Evolutionary conservation across 2,888 invertebrate species (phyloP).

Genomic region (Arctia plantaginis): DNA sequence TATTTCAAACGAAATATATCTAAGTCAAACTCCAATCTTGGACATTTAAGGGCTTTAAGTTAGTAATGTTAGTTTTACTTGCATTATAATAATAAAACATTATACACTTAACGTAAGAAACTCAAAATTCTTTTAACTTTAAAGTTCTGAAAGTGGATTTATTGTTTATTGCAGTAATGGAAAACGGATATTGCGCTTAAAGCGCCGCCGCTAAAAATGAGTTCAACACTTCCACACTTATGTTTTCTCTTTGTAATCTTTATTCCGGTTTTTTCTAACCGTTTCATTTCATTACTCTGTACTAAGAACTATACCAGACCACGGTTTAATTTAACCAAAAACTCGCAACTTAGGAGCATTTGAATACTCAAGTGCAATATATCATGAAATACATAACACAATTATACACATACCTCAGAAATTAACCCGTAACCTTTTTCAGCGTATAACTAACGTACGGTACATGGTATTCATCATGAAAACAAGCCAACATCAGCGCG

Average conservation of each 20-base stretch:
- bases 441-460: conserved; percentile 56
- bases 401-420: conserved; percentile 33
- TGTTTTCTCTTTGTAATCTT: not conserved
- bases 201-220: not conserved
- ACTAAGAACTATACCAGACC: not conserved
- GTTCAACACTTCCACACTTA: not conserved
- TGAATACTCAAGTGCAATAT: not conserved
- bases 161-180: not conserved
- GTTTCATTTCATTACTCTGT: not conserved
- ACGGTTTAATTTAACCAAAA: not conserved
- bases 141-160: not conserved
- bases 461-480: conserved; percentile 70
- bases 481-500: conserved; percentile 74
- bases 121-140: not conserved
- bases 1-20: not conserved
- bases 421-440: conserved; percentile 52
- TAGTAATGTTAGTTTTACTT: not conserved
- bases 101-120: not conserved
- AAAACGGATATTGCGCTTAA: not conserved
- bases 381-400: conserved; percentile 9
- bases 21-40: not conserved
- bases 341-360: not conserved
- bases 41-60: not conserved
- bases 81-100: not conserved
- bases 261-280: not conserved